Evolutionary conservation across 2,888 invertebrate genomes (phyloP).

Genomic region (Leistus spinibarbis): DNA sequence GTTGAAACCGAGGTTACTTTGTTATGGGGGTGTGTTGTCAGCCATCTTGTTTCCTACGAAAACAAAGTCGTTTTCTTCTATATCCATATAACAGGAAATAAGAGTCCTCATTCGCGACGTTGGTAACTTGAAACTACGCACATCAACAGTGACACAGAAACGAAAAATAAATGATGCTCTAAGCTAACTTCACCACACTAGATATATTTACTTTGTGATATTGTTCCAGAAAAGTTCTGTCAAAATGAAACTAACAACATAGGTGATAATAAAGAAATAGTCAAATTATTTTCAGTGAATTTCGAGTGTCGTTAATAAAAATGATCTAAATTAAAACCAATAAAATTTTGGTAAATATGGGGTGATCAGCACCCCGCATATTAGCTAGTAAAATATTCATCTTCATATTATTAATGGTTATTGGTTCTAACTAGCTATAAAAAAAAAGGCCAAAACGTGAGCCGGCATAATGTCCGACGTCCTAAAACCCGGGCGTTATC

Average conservation of each 20-base stretch:
- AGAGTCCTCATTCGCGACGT: background rate
- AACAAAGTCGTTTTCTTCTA: conserved; percentile 14
- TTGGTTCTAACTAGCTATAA: background rate
- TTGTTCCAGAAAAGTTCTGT: background rate
- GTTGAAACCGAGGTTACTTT: no score
- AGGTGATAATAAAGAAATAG: background rate
- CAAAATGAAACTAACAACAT: background rate
- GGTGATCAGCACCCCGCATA: background rate
- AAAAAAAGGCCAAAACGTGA: conserved; percentile 1
- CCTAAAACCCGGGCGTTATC: background rate
- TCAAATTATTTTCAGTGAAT: no score
- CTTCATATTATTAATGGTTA: background rate
- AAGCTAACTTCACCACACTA: background rate
- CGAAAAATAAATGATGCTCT: background rate
- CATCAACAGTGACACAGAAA: background rate
- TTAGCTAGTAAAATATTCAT: background rate
- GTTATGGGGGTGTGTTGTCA: no score
- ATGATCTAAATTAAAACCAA: background rate
- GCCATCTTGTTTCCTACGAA: background rate
- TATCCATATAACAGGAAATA: background rate
- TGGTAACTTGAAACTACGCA: background rate
- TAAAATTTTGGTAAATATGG: background rate
- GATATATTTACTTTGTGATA: background rate
- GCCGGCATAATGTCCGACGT: background rate
- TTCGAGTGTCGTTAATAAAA: background rate